These are phyloP conservation scores for Aurelia sp. DNA, from an alignment of 30 jellyfish, hydroid and myxozoan species.

Conservation along the genomic window DNA sequence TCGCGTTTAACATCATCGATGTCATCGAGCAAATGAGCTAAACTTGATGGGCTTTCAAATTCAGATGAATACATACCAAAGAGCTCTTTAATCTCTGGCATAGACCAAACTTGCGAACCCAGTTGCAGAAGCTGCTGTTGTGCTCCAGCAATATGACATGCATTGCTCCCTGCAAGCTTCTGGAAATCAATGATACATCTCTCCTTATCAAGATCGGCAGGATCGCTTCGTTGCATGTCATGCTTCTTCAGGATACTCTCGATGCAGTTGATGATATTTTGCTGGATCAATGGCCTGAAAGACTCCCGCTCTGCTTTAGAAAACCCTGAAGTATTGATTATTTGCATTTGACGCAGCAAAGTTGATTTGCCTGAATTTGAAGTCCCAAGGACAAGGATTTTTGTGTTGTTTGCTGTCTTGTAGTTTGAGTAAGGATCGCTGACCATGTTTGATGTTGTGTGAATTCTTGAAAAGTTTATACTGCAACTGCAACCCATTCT, in stretches of 20 bases:
- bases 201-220: neutral
- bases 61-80: neutral
- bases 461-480: neutral
- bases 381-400: slow-evolving; percentile 71
- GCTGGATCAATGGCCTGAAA: slow-evolving; percentile 18
- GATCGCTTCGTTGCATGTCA: neutral
- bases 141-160: neutral
- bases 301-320: slow-evolving; percentile 52
- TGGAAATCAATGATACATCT: slow-evolving; percentile 17
- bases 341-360: slow-evolving; percentile 63
- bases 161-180: neutral
- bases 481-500: slow-evolving; percentile 7
- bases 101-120: slow-evolving; percentile 22
- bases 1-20: slow-evolving; percentile 20
- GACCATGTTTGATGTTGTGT: slow-evolving; percentile 2
- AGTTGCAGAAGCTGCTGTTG: slow-evolving; percentile 17
- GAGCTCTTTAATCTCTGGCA: neutral
- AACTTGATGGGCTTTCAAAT: slow-evolving; percentile 39
- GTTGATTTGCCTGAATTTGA: slow-evolving; percentile 79
- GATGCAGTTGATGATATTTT: slow-evolving; percentile 33
- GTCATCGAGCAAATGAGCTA: slow-evolving; percentile 26
- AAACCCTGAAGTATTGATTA: slow-evolving; percentile 60
- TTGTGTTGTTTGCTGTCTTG: slow-evolving; percentile 13
- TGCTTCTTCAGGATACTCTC: neutral
- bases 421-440: neutral